A percentile compares a stretch with the other conserved stretches of the same genome.
These are phyloP conservation scores for Apis laboriosa DNA, from an alignment of 1,140 invertebrate species.

Conservation along the genomic window DNA sequence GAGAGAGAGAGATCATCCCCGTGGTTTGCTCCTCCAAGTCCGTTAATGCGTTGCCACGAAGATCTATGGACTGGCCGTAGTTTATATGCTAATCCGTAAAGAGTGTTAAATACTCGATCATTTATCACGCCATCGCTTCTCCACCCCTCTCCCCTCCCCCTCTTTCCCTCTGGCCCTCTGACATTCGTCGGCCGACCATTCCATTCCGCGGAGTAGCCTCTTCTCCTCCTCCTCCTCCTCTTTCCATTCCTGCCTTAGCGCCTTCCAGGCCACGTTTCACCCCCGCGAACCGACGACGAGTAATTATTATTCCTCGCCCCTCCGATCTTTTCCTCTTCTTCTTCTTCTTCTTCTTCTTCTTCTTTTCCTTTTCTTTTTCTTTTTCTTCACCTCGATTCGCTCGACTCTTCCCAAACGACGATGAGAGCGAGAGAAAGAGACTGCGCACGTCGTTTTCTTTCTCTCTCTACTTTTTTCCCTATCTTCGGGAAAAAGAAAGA, in stretches of 20 bases:
- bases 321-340: background rate
- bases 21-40: slow-evolving; percentile 69
- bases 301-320: slow-evolving; percentile 61
- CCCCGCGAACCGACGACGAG: slow-evolving; percentile 29
- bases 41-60: slow-evolving; percentile 80
- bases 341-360: background rate
- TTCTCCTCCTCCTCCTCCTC: slow-evolving; percentile 5
- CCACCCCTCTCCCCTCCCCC: slow-evolving; percentile 17
- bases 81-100: slow-evolving; percentile 82
- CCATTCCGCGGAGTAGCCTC: slow-evolving; percentile 22
- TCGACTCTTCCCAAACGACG: too few species aligned
- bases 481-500: too few species aligned
- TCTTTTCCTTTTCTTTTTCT: background rate
- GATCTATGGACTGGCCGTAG: slow-evolving; percentile 81
- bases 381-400: slow-evolving; percentile 9
- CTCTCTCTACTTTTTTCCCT: too few species aligned
- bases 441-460: too few species aligned
- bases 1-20: slow-evolving; percentile 66
- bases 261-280: slow-evolving; percentile 10
- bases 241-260: background rate
- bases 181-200: slow-evolving; percentile 43
- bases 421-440: too few species aligned
- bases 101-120: slow-evolving; percentile 82
- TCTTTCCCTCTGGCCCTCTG: slow-evolving; percentile 43
- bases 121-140: slow-evolving; percentile 79